Evolutionary conservation across 2,797 vertebrate genomes (phyloP), one percentile per base, ranked within the genome.

Genomic region (Falco concolor): DNA sequence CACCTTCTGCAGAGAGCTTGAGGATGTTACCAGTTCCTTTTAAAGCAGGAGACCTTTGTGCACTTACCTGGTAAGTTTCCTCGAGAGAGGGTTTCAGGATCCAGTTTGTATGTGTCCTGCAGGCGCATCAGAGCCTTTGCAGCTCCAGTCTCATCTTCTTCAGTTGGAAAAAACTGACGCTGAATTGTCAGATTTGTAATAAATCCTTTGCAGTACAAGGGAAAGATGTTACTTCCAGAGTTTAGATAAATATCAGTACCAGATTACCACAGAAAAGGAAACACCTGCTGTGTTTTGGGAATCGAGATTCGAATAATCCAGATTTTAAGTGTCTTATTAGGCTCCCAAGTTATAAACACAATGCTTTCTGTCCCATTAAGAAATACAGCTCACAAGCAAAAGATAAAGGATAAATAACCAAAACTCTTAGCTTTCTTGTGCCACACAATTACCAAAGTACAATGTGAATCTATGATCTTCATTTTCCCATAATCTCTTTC

Each of bases 41-140:
- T 28, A 24, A 45, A 44, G 60, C 6, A 23, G 25, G 38, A 76
- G 44, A 28, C 50, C 40, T n/a, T 14, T 36, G 30, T 20, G 72
- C 49, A 12, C 44, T 95, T 95, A 99, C 99, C 99, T 98, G 99
- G 99, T 74, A 99, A 97, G 63, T 98, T 98, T 60, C 99, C 99
- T 95, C 97, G 98, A 74, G 99, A 98, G 75, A 99, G 99, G 1
- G 98, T 99, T 86, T 99, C 99, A 4, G 99, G 97, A 95, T 99
- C 99, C 96, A 99, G 98, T 84, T 98, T 99, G 70, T 99, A 99
- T 0, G 99, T 99, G 98, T 99, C 99, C 97, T 99, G 99, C 80
- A 99, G 98, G 44, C 99, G 99, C 99, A 99, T 99, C 88, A 99
- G 97, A 6, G 99, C 99, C 94, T 98, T 99, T 1, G 99, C 99